Conservation (phyloP, 2,797 vertebrate genomes). For the Percopsis omiscomaycus region DNA sequence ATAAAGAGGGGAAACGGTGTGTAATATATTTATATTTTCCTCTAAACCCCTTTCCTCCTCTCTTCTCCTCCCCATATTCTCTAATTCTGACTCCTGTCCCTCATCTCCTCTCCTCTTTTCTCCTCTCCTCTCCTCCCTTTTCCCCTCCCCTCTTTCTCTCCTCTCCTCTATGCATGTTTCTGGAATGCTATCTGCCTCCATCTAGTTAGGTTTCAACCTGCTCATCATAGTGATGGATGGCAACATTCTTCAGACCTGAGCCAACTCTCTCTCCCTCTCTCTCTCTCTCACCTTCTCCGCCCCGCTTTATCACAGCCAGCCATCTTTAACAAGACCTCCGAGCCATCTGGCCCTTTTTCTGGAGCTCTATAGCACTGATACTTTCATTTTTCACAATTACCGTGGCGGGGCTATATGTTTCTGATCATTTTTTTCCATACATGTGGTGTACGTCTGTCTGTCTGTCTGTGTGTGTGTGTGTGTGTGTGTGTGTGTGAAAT, state of each 20-base stretch:
- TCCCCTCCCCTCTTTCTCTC: neutral
- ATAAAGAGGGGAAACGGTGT: slow-evolving; percentile 1
- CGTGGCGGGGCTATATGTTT: neutral
- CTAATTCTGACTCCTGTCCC: neutral
- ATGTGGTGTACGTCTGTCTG: neutral
- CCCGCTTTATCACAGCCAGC: slow-evolving; percentile 22
- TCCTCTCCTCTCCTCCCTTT: neutral
- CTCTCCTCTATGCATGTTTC: slow-evolving; percentile 17
- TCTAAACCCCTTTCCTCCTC: neutral
- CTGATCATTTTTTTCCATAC: neutral
- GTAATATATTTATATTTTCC: neutral
- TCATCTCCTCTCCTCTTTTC: neutral
- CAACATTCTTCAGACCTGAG: slow-evolving; percentile 29
- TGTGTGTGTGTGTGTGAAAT: neutral
- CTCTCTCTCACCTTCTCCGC: slow-evolving; percentile 14
- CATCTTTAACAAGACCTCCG: slow-evolving; percentile 14
- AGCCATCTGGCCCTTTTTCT: slow-evolving; percentile 3
- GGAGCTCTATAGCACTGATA: neutral
- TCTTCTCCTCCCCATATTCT: neutral
- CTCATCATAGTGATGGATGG: slow-evolving; percentile 51
- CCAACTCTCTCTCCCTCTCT: slow-evolving; percentile 25
- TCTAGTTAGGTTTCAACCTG: slow-evolving; percentile 52
- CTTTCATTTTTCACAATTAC: neutral
- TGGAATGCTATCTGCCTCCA: slow-evolving; percentile 41
- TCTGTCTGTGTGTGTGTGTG: neutral